Percentiles rank a stretch among this genome's conserved stretches.
phyloP scores from a whole-genome alignment of 2,888 invertebrate species.

The Herminia tarsipennalis region DNA sequence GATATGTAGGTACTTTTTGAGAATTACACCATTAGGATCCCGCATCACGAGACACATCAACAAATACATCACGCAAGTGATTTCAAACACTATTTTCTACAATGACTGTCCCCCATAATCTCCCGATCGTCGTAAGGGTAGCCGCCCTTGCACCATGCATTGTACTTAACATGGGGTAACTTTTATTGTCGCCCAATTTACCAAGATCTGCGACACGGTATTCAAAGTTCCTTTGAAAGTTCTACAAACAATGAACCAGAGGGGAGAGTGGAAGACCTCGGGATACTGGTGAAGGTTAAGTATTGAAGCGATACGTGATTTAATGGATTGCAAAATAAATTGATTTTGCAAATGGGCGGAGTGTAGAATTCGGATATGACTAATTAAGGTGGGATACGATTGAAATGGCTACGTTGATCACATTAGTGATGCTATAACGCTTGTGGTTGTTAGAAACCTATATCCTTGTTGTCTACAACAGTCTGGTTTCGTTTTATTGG shows the following conservation, averaged over 20 bases:
- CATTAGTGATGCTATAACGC: background rate
- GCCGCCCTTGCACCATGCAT: constrained; percentile 76
- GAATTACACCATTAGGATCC: constrained; percentile 16
- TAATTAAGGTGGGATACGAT: constrained; percentile 42
- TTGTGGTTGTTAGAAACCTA: background rate
- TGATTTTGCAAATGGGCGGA: constrained; percentile 70
- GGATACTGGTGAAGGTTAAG: constrained; percentile 55
- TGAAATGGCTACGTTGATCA: constrained; percentile 2
- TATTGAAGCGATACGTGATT: constrained; percentile 75
- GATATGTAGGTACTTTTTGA: no score
- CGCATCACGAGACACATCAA: constrained; percentile 20
- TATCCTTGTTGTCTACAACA: no score
- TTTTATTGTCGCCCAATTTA: constrained; percentile 71
- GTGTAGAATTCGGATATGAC: constrained; percentile 51
- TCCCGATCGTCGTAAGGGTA: constrained; percentile 64
- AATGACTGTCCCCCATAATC: constrained; percentile 59
- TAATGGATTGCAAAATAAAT: constrained; percentile 82
- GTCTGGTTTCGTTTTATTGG: no score
- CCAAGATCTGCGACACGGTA: constrained; percentile 53
- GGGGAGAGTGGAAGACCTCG: constrained; percentile 49
- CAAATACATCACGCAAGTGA: constrained; percentile 66
- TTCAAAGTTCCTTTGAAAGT: constrained; percentile 49
- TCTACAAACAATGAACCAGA: constrained; percentile 30
- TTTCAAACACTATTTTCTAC: constrained; percentile 63
- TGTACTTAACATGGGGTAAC: constrained; percentile 79